Evolutionary conservation across 2,888 invertebrate genomes (phyloP), one percentile per base, ranked within the genome.

Genomic region (Stenurella melanura): DNA sequence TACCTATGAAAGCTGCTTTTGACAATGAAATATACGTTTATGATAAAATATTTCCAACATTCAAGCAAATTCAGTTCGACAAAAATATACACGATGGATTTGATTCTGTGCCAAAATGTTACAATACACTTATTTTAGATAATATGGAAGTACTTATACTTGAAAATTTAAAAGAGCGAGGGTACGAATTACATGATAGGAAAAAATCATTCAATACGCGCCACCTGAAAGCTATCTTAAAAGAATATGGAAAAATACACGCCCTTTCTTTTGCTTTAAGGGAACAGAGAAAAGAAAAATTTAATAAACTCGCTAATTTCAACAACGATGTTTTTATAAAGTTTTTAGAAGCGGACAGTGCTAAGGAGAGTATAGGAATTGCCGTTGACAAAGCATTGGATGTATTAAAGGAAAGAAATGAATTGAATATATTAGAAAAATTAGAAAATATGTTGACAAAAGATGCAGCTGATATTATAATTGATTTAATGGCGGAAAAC

Each of bases 241-340:
- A 74, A 18, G 67, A 74, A n/a, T 80, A 82, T 61, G 85, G 83
- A 10, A 82, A 79, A 56, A 73, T 77, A 10, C 85, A 85, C 42
- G 84, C 83, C 3, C n/a, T 81, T 12, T 83, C 83, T 7, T 82
- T 82, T 61, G 85, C 80, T 1, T 63, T 84, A 54, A 73, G 72
- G 42, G 74, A 81, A 11, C 80, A 80, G 56, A 74, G 80, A 21
- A 81, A 78, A 0, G 66, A 57, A 0, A 18, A 34, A 26, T 68
- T 68, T 57, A 18, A 30, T 7, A 11, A 56, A 9, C 26, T 68
- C 2, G 12, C 12, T 15, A 19, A 66, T 21, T 34, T 42, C 21
- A 21, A 21, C 0, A 26, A 15, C 18, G 50, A 42, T 26, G 9
- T 66, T 4, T 21, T 26, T 30, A 21, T 6, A 30, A 11, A 11